Evolutionary conservation across 2,888 invertebrate species (phyloP).

Genomic region (Amphipyra berbera): DNA sequence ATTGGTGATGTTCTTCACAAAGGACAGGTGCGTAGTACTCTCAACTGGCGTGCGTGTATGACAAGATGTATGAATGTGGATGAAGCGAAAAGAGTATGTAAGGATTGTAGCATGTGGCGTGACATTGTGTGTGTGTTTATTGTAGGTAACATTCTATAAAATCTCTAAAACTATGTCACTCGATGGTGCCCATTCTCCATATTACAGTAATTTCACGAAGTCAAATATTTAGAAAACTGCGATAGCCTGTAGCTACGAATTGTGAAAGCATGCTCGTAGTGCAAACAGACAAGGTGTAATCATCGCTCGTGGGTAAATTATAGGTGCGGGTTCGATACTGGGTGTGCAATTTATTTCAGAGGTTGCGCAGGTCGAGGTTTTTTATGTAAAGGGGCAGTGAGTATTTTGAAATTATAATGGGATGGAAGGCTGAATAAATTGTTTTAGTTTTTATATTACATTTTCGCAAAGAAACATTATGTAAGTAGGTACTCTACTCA

Average conservation of each 20-base stretch:
- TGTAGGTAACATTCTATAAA: no score
- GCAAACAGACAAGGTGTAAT: conserved; percentile 65
- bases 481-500: no score
- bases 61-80: no score
- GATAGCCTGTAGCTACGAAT: conserved; percentile 19
- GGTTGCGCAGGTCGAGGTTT: conserved; percentile 15
- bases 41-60: no score
- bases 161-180: conserved; percentile 11
- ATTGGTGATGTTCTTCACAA: no score
- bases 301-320: conserved; percentile 51
- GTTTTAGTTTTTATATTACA: background rate
- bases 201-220: conserved; percentile 34
- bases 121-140: no score
- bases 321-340: conserved; percentile 32
- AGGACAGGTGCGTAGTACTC: no score
- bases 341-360: conserved; percentile 42
- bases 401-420: background rate
- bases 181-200: background rate
- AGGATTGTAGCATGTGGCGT: no score
- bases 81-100: no score
- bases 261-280: conserved; percentile 46
- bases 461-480: no score
- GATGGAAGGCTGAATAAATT: background rate
- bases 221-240: conserved; percentile 23
- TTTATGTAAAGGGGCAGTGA: conserved; percentile 7